Conservation (phyloP, 2,888 invertebrate genomes). For the Idaea aversata region DNA sequence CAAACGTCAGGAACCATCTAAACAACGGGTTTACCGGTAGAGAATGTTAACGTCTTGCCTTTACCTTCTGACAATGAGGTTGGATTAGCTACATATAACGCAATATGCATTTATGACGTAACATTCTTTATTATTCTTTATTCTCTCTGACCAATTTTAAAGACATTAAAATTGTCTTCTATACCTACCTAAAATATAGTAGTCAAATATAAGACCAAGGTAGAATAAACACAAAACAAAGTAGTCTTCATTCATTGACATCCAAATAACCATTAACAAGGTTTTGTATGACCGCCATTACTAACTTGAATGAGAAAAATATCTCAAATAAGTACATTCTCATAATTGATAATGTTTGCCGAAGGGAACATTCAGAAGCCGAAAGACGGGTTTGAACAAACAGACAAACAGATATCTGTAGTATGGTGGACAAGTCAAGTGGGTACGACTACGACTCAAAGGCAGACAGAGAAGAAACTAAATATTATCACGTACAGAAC, state of each 20-base stretch:
- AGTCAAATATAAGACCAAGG: neutral
- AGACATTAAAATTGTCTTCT: too few relatives aligned
- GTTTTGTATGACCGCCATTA: slow-evolving; percentile 23
- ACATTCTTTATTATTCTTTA: too few relatives aligned
- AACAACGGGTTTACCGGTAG: too few relatives aligned
- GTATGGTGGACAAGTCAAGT: slow-evolving; percentile 5
- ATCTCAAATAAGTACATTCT: slow-evolving; percentile 43
- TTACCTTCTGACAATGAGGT: too few relatives aligned
- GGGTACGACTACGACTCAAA: slow-evolving; percentile 26
- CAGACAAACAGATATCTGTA: slow-evolving; percentile 29
- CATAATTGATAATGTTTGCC: slow-evolving; percentile 70
- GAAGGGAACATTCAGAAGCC: slow-evolving; percentile 72
- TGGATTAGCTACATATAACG: too few relatives aligned
- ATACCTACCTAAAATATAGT: too few relatives aligned
- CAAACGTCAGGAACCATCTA: too few relatives aligned
- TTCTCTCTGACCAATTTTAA: too few relatives aligned
- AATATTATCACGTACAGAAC: slow-evolving; percentile 73
- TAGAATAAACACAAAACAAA: neutral
- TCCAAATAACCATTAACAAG: neutral
- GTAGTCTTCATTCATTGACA: neutral
- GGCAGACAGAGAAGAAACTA: slow-evolving; percentile 62
- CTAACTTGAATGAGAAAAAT: slow-evolving; percentile 34
- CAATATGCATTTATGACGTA: too few relatives aligned
- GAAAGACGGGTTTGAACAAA: slow-evolving; percentile 72
- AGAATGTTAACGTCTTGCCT: too few relatives aligned